phyloP scores from a whole-genome alignment of 2,797 vertebrate genomes.

The Apogon hyalosoma region DNA sequence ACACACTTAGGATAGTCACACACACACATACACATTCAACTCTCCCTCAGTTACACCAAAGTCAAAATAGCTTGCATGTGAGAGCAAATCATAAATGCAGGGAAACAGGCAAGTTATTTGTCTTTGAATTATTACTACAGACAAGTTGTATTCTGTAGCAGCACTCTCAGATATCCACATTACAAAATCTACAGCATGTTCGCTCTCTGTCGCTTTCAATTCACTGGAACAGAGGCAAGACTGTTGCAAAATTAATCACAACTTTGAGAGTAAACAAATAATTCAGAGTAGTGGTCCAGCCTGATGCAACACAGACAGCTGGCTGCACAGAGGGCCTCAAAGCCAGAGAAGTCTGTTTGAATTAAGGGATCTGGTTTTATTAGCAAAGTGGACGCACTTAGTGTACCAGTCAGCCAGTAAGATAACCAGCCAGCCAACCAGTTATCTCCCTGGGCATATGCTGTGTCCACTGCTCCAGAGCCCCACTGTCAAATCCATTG shows the following conservation, averaged over 20 bases:
- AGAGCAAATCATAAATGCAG: constrained; percentile 16
- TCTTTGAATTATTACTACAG: constrained; percentile 28
- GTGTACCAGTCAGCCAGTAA: constrained; percentile 37
- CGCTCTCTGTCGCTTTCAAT: constrained; percentile 38
- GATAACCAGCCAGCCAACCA: constrained; percentile 67
- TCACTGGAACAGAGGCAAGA: constrained; percentile 29
- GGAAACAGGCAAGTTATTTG: constrained; percentile 17
- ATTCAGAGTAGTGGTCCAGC: constrained; percentile 46
- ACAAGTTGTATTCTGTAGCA: constrained; percentile 27
- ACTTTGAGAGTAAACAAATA: constrained; percentile 64
- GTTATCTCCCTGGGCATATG: constrained; percentile 75
- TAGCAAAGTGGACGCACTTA: constrained; percentile 41
- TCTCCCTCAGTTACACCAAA: constrained; percentile 14
- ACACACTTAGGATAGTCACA: constrained; percentile 68
- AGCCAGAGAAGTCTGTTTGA: constrained; percentile 46
- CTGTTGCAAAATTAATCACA: constrained; percentile 64
- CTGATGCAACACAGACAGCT: constrained; percentile 44
- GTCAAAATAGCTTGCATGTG: constrained; percentile 17
- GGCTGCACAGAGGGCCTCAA: constrained; percentile 19
- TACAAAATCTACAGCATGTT: constrained; percentile 30
- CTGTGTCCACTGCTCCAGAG: constrained; percentile 71
- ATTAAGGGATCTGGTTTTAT: constrained; percentile 53
- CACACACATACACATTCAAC: constrained; percentile 38
- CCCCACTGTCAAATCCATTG: constrained; percentile 78
- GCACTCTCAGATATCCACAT: constrained; percentile 13